Evolutionary conservation across 2,888 invertebrate genomes (phyloP).

Genomic region (Perizoma affinitatum): DNA sequence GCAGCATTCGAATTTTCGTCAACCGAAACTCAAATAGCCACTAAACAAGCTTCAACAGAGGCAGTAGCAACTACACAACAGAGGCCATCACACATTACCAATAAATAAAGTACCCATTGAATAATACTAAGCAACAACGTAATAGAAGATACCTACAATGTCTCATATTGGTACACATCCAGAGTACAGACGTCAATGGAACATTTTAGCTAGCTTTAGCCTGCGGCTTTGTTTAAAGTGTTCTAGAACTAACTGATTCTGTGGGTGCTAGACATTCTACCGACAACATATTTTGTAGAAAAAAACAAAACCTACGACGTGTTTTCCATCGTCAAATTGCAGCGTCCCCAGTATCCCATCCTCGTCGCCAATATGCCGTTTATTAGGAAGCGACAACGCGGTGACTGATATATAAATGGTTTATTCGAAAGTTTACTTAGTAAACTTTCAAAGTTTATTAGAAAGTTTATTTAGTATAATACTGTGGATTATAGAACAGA

Average conservation of each 20-base stretch:
- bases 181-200: slow-evolving; percentile 18
- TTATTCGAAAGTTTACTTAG: no score
- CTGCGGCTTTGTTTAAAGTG: background rate
- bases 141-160: slow-evolving; percentile 1
- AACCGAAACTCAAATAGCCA: slow-evolving; percentile 3
- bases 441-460: no score
- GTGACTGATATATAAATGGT: no score
- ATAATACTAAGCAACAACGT: slow-evolving; percentile 5
- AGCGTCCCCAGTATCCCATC: no score
- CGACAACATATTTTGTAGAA: background rate
- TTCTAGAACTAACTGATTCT: background rate
- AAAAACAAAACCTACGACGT: no score
- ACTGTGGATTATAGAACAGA: no score
- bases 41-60: slow-evolving; percentile 8
- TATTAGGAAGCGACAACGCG: no score
- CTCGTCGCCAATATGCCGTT: no score
- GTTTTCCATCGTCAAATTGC: no score
- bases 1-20: background rate
- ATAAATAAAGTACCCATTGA: slow-evolving; percentile 10
- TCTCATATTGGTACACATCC: slow-evolving; percentile 18
- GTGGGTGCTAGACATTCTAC: background rate
- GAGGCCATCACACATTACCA: slow-evolving; percentile 6
- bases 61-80: slow-evolving; percentile 10
- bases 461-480: no score
- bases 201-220: slow-evolving; percentile 4